A percentile compares a stretch with the other conserved stretches of the same genome.
Conservation (phyloP, 1,140 invertebrate genomes). For the Argopecten irradians region DNA sequence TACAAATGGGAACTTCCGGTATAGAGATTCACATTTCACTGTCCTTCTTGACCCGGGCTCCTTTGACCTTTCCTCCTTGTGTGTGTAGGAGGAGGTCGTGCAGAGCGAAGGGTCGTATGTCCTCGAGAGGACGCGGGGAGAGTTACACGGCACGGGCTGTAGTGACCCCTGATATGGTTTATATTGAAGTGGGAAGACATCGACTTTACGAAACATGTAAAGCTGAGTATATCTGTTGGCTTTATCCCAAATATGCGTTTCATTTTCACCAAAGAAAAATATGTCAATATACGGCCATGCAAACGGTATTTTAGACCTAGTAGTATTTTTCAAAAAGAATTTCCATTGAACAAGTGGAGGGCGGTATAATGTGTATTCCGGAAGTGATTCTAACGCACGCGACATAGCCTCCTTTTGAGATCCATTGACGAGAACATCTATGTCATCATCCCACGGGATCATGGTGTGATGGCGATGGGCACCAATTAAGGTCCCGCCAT, state of each 20-base stretch:
- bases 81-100: slow-evolving; percentile 52
- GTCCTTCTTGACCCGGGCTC: not conserved
- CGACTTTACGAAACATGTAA: slow-evolving; percentile 56
- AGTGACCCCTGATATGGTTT: slow-evolving; percentile 61
- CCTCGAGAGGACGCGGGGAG: slow-evolving; percentile 47
- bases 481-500: slow-evolving; percentile 67
- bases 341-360: slow-evolving; percentile 31
- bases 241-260: slow-evolving; percentile 68
- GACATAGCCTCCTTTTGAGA: slow-evolving; percentile 48
- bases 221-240: slow-evolving; percentile 48
- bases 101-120: slow-evolving; percentile 62
- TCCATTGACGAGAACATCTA: slow-evolving; percentile 64
- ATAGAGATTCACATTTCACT: slow-evolving; percentile 51
- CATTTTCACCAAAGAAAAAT: slow-evolving; percentile 69
- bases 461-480: slow-evolving; percentile 63
- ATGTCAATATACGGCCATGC: slow-evolving; percentile 72
- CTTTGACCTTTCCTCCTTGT: slow-evolving; percentile 51
- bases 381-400: slow-evolving; percentile 40
- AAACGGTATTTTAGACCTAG: not conserved
- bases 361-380: slow-evolving; percentile 33
- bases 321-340: slow-evolving; percentile 26
- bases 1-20: slow-evolving; percentile 56
- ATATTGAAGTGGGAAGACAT: slow-evolving; percentile 65
- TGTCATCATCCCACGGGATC: slow-evolving; percentile 73
- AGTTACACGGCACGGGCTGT: slow-evolving; percentile 64